phyloP scores from a whole-genome alignment of 2,113 vertebrate genomes.

The Mastomys natalensis region DNA sequence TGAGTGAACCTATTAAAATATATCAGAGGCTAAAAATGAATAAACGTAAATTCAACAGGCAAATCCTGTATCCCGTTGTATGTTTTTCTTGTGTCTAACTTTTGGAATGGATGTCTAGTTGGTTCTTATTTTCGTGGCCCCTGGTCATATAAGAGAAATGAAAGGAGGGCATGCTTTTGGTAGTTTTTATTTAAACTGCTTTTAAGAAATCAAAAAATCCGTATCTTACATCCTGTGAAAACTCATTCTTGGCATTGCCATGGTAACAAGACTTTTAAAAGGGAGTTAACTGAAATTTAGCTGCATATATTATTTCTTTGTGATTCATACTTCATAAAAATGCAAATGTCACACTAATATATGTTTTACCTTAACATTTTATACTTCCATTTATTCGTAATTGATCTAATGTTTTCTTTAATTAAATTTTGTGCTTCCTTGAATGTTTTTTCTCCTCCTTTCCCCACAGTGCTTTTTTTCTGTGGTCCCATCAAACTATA shows the following conservation, averaged over 20 bases:
- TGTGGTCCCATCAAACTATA: constrained; percentile 84
- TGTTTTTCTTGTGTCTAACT: constrained; percentile 48
- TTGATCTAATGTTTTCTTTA: constrained; percentile 87
- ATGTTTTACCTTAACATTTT: constrained; percentile 90
- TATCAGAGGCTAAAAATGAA: constrained; percentile 59
- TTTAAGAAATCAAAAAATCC: constrained; percentile 86
- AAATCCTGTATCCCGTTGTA: constrained; percentile 37
- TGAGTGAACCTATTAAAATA: constrained; percentile 77
- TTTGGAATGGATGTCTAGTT: constrained; percentile 74
- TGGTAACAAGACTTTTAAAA: constrained; percentile 90
- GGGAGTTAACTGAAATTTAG: constrained; percentile 89
- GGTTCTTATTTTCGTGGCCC: constrained; percentile 84
- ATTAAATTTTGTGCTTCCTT: constrained; percentile 87
- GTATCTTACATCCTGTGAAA: constrained; percentile 88
- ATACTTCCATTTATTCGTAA: constrained; percentile 86
- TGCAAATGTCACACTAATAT: constrained; percentile 90
- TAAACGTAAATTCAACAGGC: constrained; percentile 39
- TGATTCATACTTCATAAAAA: constrained; percentile 91
- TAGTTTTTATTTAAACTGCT: constrained; percentile 88
- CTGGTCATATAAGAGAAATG: constrained; percentile 85
- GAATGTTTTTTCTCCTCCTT: constrained; percentile 76
- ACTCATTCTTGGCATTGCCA: constrained; percentile 88
- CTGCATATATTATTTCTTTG: constrained; percentile 90
- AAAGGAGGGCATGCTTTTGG: constrained; percentile 84
- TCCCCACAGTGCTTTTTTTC: constrained; percentile 37